Percentiles rank a stretch among this genome's conserved stretches.
phyloP scores from a whole-genome alignment of 1,140 invertebrate species.

The Drosophila albomicans region DNA sequence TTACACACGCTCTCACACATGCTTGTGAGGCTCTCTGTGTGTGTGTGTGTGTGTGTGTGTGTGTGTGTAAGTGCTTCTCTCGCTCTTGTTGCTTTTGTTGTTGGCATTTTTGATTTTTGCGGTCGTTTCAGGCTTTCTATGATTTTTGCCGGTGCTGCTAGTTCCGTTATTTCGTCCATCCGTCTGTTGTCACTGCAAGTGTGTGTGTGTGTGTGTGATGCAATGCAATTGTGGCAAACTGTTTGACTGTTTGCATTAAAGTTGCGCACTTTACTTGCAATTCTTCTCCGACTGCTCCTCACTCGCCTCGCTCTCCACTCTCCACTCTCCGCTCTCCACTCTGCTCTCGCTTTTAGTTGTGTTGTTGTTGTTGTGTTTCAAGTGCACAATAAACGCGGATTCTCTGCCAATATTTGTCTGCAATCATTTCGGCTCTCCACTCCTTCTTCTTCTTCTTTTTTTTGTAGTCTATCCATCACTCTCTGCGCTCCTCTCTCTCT shows the following conservation, averaged over 20 bases:
- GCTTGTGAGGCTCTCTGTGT: background rate
- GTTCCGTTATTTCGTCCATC: slow-evolving; percentile 13
- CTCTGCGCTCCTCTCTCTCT: background rate
- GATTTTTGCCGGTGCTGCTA: slow-evolving; percentile 56
- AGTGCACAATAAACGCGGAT: slow-evolving; percentile 80
- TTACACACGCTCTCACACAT: slow-evolving; percentile 13
- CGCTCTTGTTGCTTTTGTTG: slow-evolving; percentile 1
- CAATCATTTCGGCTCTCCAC: slow-evolving; percentile 77
- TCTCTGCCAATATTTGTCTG: slow-evolving; percentile 78
- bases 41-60: slow-evolving; percentile 4
- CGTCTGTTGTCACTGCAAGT: background rate
- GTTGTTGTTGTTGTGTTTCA: slow-evolving; percentile 48
- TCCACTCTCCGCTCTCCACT: background rate
- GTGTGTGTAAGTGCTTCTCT: background rate
- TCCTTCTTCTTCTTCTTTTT: slow-evolving; percentile 24
- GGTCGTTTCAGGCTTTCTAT: slow-evolving; percentile 58
- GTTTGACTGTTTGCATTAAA: slow-evolving; percentile 68
- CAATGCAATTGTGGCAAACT: slow-evolving; percentile 40
- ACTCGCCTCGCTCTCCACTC: too few relatives aligned
- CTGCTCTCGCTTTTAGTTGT: slow-evolving; percentile 2
- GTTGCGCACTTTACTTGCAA: slow-evolving; percentile 55
- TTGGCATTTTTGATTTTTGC: slow-evolving; percentile 64
- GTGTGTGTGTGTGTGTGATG: slow-evolving; percentile 1
- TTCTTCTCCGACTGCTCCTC: background rate
- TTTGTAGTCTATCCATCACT: background rate